Evolutionary conservation across 2,888 invertebrate genomes (phyloP), one percentile per base, ranked within the genome.

Genomic region (Muschampia plurimacula): DNA sequence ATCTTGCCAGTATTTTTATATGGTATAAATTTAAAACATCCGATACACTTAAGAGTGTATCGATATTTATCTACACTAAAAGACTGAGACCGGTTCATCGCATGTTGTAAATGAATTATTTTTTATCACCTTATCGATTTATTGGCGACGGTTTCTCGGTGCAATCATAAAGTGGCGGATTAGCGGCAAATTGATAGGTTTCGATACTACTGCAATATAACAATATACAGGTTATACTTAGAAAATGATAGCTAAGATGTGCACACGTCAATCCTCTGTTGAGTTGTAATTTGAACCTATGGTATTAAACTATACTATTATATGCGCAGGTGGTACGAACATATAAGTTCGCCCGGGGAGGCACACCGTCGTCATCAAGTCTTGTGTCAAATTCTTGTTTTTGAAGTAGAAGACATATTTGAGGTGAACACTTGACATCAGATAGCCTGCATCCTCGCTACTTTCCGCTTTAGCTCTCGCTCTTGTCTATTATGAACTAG

Each of bases 121-220:
- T 74, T 75, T 77, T 76, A 74, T 74, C 76, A 67, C 49, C 49
- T 69, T 71, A 76, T 76, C 67, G 74, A 76, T 77, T 77, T 77
- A 79, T 79, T 77, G 74, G 74, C 74, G 70, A 72, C 57, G 63
- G 63, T 32, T 46, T 64, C 57, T 72, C n/a, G 57, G 57, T 64
- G 63, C 64, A 72, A 72, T 72, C 72, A 67, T 67, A 75, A 75
- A 69, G 74, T 72, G 77, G 76, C 78, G 79, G 82, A 85, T 87
- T 84, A 86, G 84, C 85, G 83, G 87, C 85, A 87, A 86, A 89
- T 84, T 84, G 83, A 77, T 78, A 75, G 77, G 74, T 77, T 75
- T 74, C 69, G 74, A 77, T 74, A 72, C 74, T 63, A 52, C 71
- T 60, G 60, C 66, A 66, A 72, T 76, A 75, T 73, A n/a, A n/a